Evolutionary conservation across 2,797 vertebrate species (phyloP).

Genomic region (Pseudochromis fuscus): DNA sequence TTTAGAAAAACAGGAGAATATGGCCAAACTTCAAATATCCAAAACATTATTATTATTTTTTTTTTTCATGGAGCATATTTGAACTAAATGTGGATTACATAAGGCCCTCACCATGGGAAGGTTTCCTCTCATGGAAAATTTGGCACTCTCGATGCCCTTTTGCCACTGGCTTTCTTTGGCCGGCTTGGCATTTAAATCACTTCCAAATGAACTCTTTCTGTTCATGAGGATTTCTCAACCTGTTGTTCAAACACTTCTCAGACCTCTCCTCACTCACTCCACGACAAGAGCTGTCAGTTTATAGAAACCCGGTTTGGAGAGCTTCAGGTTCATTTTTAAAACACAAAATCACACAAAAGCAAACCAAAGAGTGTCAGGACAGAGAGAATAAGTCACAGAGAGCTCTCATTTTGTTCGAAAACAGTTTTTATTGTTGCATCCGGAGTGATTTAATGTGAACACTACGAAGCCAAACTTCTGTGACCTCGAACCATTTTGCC

Average conservation of each 20-base stretch:
- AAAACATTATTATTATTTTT: constrained; percentile 11
- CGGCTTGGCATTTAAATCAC: constrained; percentile 67
- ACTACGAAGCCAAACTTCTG: constrained; percentile 8
- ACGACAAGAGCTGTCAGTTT: constrained; percentile 24
- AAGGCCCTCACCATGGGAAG: constrained; percentile 65
- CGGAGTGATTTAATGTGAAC: constrained; percentile 13
- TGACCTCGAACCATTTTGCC: constrained; percentile 6
- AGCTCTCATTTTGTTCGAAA: constrained; percentile 26
- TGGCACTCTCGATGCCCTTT: constrained; percentile 59
- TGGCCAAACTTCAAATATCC: constrained; percentile 16
- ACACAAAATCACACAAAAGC: not conserved
- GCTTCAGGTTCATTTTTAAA: not conserved
- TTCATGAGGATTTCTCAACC: constrained; percentile 44
- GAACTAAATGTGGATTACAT: constrained; percentile 54
- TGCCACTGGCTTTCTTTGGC: constrained; percentile 56
- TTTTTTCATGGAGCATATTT: constrained; percentile 42
- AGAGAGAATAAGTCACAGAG: constrained; percentile 8
- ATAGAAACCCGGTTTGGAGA: not conserved
- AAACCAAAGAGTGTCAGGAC: not conserved
- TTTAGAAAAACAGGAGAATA: constrained; percentile 43
- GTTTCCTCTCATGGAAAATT: constrained; percentile 74
- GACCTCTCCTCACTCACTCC: constrained; percentile 25
- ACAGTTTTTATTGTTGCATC: constrained; percentile 18
- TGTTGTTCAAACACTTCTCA: constrained; percentile 37
- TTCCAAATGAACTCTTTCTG: constrained; percentile 64